phyloP scores from a whole-genome alignment of 37 sponge, comb jelly and placozoan genomes.

The Oscarella lobularis region DNA sequence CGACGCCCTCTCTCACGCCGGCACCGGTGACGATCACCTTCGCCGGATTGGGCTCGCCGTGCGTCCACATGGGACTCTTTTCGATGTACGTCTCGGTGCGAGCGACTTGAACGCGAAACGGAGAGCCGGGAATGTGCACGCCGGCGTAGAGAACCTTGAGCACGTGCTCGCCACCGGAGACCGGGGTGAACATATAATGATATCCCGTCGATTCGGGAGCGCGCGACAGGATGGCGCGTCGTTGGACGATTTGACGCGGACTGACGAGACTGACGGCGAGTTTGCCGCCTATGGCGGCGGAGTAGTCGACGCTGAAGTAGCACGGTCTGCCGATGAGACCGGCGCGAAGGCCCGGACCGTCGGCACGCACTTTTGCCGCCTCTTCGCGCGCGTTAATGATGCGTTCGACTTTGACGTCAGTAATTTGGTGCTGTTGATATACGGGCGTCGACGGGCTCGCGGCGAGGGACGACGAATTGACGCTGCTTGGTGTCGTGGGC shows the following conservation, averaged over 20 bases:
- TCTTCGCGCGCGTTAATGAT: neutral
- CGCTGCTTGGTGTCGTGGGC: too few relatives aligned
- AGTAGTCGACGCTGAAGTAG: constrained; percentile 2
- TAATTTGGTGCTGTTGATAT: neutral
- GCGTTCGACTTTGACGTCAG: neutral
- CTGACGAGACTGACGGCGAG: neutral
- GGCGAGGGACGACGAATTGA: neutral
- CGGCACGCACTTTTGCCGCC: neutral
- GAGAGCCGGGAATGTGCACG: neutral
- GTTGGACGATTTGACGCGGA: neutral
- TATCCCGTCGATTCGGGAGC: neutral
- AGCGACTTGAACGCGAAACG: neutral
- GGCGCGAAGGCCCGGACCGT: neutral
- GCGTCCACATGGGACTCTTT: neutral
- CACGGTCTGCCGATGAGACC: neutral
- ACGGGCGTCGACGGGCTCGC: neutral
- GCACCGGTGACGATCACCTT: neutral
- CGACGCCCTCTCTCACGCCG: neutral
- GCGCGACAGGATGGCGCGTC: neutral
- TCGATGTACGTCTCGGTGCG: neutral
- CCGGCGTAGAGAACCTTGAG: neutral
- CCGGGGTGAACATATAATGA: neutral
- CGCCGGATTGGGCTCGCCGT: neutral
- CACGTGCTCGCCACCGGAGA: neutral
- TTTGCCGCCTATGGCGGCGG: neutral